Percentiles rank a stretch among this genome's conserved stretches.
phyloP scores from a whole-genome alignment of 2,797 vertebrate genomes.

The Gallinago solitaria region DNA sequence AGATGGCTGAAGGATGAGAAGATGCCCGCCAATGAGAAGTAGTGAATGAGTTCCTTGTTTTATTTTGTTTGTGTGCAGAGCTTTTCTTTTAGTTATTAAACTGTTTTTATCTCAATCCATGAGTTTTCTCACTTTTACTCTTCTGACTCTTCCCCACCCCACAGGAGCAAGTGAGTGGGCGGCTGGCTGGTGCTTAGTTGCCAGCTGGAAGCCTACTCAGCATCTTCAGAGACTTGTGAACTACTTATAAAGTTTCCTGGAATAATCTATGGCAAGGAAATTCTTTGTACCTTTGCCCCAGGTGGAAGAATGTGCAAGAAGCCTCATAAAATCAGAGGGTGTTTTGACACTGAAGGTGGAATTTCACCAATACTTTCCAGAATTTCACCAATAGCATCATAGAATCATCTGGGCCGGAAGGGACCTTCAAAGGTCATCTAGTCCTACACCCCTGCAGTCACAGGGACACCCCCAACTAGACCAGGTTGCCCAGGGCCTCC shows the following conservation, averaged over 20 bases:
- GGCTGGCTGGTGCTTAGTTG: neutral
- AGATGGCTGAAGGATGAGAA: neutral
- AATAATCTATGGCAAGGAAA: neutral
- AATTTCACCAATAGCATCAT: neutral
- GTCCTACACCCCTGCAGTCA: no score
- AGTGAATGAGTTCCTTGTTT: neutral
- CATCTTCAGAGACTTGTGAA: neutral
- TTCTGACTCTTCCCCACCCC: neutral
- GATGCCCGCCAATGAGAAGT: neutral
- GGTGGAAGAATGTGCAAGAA: neutral
- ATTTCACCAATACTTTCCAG: neutral
- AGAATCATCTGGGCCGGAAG: no score
- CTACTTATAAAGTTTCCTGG: neutral
- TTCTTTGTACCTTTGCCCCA: neutral
- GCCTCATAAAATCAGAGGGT: neutral
- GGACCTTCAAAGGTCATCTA: no score
- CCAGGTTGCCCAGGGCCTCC: no score
- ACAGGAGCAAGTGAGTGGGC: neutral
- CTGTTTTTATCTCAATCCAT: neutral
- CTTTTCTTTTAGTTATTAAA: neutral
- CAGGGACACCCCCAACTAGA: no score
- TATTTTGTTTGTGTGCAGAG: neutral
- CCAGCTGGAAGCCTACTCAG: neutral
- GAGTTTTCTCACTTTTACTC: neutral
- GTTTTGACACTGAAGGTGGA: neutral